phyloP scores from a whole-genome alignment of 2,797 vertebrate genomes.

The Euphonia xanthogaster region DNA sequence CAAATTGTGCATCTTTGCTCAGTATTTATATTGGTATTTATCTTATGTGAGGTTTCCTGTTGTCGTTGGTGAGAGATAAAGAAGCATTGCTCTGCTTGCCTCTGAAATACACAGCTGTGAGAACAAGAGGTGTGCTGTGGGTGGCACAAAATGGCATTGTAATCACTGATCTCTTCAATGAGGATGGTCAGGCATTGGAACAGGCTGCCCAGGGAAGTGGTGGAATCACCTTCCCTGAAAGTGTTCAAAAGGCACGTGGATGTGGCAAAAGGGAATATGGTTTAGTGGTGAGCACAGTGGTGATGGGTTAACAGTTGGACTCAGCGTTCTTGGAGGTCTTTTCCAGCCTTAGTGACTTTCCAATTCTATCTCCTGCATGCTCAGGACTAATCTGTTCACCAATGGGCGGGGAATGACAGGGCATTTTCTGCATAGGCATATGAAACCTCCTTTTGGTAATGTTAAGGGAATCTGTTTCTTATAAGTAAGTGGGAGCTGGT shows the following conservation, averaged over 20 bases:
- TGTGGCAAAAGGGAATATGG: neutral
- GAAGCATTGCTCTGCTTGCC: neutral
- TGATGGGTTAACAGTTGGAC: neutral
- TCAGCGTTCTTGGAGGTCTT: neutral
- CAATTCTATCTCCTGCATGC: neutral
- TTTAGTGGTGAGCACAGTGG: neutral
- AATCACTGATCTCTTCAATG: neutral
- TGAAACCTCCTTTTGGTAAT: neutral
- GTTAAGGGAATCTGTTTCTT: neutral
- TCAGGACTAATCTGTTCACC: neutral
- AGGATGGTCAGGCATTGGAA: neutral
- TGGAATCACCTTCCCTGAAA: neutral
- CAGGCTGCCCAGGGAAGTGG: neutral
- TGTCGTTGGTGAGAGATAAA: neutral
- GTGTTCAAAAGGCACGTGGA: rapidly evolving
- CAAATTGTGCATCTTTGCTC: neutral
- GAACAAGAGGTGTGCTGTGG: neutral
- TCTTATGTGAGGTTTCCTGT: neutral
- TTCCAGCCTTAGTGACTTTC: neutral
- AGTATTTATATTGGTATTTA: neutral
- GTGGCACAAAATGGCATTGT: neutral
- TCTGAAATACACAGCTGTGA: neutral
- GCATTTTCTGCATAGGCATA: neutral
- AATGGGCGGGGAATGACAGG: neutral
- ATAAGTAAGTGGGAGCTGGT: neutral